A percentile compares a stretch with the other conserved stretches of the same genome.
These are phyloP conservation scores for Eucera pruinosa DNA, from an alignment of 2,888 invertebrate genomes.

Conservation along the genomic window DNA sequence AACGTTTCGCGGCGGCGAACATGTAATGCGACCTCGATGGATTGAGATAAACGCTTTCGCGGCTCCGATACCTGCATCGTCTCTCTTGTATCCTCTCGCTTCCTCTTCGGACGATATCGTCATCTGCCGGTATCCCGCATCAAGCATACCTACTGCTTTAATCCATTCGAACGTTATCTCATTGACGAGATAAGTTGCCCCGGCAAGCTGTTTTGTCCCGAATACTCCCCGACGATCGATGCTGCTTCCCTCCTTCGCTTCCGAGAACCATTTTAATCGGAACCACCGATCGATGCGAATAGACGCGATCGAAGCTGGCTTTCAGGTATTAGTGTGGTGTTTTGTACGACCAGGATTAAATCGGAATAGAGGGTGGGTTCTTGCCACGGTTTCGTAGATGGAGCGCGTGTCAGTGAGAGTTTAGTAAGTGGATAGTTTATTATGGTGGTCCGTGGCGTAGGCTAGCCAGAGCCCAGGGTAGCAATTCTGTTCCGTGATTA, in stretches of 20 bases:
- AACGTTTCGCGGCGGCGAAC: conserved; percentile 63
- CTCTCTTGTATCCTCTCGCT: conserved; percentile 10
- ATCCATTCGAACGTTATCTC: conserved; percentile 66
- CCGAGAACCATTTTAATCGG: conserved; percentile 59
- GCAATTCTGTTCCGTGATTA: conserved; percentile 42
- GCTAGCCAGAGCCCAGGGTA: background rate
- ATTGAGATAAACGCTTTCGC: conserved; percentile 69
- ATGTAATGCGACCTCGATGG: conserved; percentile 63
- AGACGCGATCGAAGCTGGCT: conserved; percentile 46
- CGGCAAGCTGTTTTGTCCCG: conserved; percentile 30
- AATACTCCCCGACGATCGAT: too few species aligned
- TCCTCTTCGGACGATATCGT: conserved; percentile 8
- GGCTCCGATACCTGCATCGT: conserved; percentile 55
- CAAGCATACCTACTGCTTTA: conserved; percentile 43
- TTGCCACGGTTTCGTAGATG: conserved; percentile 23
- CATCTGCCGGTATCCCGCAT: conserved; percentile 14
- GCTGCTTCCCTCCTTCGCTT: background rate
- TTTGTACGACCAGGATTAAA: conserved; percentile 39
- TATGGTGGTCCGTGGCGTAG: conserved; percentile 15
- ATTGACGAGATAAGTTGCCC: conserved; percentile 63
- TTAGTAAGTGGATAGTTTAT: conserved; percentile 45
- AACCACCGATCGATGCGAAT: conserved; percentile 44
- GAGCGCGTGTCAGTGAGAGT: conserved; percentile 26
- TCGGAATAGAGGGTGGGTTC: background rate
- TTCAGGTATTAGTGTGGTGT: conserved; percentile 35